These are phyloP conservation scores for Scytalopus superciliaris DNA, from an alignment of 2,113 vertebrate genomes.

Conservation along the genomic window DNA sequence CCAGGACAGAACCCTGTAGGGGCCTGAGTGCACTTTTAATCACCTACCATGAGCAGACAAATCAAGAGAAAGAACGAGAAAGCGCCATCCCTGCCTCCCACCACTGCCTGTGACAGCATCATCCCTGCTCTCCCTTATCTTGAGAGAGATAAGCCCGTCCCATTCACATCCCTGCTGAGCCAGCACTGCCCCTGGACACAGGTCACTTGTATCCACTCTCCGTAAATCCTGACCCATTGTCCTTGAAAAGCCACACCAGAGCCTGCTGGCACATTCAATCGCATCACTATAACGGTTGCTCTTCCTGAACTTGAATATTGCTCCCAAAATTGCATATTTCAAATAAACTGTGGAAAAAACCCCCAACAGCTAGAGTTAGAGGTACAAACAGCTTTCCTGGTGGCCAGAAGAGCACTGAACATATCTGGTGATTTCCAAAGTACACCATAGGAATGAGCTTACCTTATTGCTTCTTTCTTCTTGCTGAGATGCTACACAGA, in stretches of 20 bases:
- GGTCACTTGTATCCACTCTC: background rate
- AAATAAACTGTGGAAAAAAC: background rate
- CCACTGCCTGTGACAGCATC: background rate
- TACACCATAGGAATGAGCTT: background rate
- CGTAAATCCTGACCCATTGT: background rate
- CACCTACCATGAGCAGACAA: background rate
- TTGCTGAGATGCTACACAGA: background rate
- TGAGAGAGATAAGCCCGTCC: background rate
- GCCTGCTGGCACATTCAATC: background rate
- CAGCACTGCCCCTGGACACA: fast-evolving
- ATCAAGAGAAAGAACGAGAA: background rate
- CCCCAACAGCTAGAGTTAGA: background rate
- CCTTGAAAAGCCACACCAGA: background rate
- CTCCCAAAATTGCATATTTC: background rate
- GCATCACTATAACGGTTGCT: fast-evolving
- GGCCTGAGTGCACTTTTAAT: background rate
- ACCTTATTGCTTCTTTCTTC: background rate
- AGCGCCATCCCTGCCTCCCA: background rate
- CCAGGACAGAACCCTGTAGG: background rate
- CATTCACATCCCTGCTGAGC: background rate
- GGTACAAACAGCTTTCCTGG: fast-evolving
- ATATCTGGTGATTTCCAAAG: background rate
- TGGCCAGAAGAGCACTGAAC: background rate
- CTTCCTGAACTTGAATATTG: background rate
- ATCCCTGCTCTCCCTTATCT: fast-evolving